phyloP scores from a whole-genome alignment of 2,113 vertebrate genomes.

The Aviceda subcristata region DNA sequence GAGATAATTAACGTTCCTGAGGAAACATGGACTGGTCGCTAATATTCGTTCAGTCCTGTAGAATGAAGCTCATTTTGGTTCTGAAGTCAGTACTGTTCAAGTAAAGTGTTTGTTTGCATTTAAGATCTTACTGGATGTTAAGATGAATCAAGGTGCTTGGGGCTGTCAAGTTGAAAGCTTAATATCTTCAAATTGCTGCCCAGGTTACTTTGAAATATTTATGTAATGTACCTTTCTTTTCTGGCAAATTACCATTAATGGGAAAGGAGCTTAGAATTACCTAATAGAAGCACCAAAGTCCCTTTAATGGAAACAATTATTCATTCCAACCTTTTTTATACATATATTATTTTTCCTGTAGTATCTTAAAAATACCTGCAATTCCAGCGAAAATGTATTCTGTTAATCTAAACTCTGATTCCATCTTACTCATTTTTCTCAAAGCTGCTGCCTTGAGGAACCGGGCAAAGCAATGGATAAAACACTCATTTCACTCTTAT shows the following conservation, averaged over 20 bases:
- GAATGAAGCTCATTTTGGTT: neutral
- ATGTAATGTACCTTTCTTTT: constrained; percentile 49
- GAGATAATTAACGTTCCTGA: neutral
- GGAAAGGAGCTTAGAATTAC: constrained; percentile 35
- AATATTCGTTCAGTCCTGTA: neutral
- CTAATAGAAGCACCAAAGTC: neutral
- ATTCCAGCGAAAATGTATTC: constrained; percentile 25
- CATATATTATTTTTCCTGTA: neutral
- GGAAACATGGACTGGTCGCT: neutral
- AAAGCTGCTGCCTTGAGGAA: constrained; percentile 1
- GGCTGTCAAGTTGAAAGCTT: constrained; percentile 51
- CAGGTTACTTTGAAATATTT: constrained; percentile 59
- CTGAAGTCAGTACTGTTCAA: neutral
- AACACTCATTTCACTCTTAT: neutral
- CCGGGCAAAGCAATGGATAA: neutral
- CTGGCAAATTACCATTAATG: constrained; percentile 59
- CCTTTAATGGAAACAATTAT: constrained; percentile 45
- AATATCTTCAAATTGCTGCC: constrained; percentile 56
- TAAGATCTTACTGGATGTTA: constrained; percentile 37
- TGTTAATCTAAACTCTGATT: constrained; percentile 1
- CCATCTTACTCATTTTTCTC: neutral
- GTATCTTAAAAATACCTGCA: constrained; percentile 12
- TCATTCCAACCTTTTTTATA: neutral
- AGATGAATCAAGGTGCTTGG: constrained; percentile 50
- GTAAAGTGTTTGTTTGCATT: constrained; percentile 43